A percentile compares a stretch with the other conserved stretches of the same genome.
Evolutionary conservation across 2,113 vertebrate species (phyloP).

Genomic region (Heloderma charlesbogerti): DNA sequence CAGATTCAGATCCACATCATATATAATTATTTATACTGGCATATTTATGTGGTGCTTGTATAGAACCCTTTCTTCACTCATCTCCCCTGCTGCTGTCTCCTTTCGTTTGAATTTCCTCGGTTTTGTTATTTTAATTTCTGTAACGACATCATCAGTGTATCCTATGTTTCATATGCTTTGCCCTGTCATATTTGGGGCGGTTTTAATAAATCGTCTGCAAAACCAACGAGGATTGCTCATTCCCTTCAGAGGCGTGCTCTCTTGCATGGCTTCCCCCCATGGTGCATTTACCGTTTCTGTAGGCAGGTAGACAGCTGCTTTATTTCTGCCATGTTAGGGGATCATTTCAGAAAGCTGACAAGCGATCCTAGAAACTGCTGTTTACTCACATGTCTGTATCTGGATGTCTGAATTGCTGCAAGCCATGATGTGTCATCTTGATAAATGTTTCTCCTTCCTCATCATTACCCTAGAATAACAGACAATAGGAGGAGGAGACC

Average conservation of each 20-base stretch:
- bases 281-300: not conserved
- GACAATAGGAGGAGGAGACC: not conserved
- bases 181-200: not conserved
- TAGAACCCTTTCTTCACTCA: too few species aligned
- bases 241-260: not conserved
- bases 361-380: conserved; percentile 39
- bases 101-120: not conserved
- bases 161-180: not conserved
- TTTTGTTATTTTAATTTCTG: not conserved
- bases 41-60: not conserved
- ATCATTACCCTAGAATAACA: conserved; percentile 38
- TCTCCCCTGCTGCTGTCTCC: not conserved
- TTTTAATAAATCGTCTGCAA: not conserved
- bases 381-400: conserved; percentile 55
- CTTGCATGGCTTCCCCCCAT: not conserved
- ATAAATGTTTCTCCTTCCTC: conserved; percentile 46
- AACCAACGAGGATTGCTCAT: not conserved
- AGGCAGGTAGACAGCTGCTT: conserved; percentile 18
- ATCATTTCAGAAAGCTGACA: conserved; percentile 56
- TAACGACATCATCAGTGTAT: not conserved
- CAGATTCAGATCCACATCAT: too few species aligned
- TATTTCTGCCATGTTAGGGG: conserved; percentile 37
- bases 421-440: conserved; percentile 49
- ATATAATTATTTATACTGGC: not conserved
- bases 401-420: conserved; percentile 62